Percentiles rank a stretch among this genome's conserved stretches.
Conservation (phyloP, 2,113 vertebrate genomes). For the Nannobrachium achirus region DNA sequence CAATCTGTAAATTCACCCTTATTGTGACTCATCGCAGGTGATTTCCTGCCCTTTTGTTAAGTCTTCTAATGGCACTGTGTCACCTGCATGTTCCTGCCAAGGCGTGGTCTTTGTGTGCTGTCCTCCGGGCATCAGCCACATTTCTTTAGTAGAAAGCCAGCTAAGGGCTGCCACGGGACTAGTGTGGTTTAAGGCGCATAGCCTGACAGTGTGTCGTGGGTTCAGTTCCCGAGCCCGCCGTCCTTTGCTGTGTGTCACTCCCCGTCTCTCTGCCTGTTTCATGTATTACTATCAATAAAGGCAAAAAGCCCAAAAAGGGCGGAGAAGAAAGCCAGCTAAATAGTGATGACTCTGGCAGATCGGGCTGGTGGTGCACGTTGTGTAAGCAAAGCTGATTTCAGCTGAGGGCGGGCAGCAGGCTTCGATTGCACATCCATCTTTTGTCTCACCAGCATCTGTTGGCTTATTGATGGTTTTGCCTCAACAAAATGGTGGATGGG, state of each 20-base stretch:
- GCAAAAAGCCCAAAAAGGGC: too few species aligned
- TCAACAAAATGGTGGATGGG: constrained; percentile 37
- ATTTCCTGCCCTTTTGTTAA: constrained; percentile 18
- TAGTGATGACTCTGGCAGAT: constrained; percentile 52
- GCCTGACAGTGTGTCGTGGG: too few species aligned
- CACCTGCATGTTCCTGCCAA: constrained; percentile 1
- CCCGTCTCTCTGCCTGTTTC: too few species aligned
- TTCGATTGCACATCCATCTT: constrained; percentile 40
- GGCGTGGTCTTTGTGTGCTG: background rate
- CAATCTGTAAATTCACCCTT: constrained; percentile 21
- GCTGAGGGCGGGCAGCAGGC: constrained; percentile 47
- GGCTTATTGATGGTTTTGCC: constrained; percentile 32
- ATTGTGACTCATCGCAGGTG: constrained; percentile 27
- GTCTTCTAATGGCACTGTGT: constrained; percentile 16
- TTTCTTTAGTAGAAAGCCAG: too few species aligned
- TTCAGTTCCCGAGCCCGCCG: too few species aligned
- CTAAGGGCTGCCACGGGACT: too few species aligned
- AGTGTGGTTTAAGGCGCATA: too few species aligned
- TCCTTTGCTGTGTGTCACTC: too few species aligned
- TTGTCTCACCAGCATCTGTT: constrained; percentile 46
- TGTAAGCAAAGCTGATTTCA: constrained; percentile 53
- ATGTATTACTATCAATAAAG: too few species aligned
- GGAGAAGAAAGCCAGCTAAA: too few species aligned
- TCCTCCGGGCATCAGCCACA: background rate
- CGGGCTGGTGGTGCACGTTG: constrained; percentile 47